phyloP scores from a whole-genome alignment of 2,888 invertebrate species.

The Drosophila dives region DNA sequence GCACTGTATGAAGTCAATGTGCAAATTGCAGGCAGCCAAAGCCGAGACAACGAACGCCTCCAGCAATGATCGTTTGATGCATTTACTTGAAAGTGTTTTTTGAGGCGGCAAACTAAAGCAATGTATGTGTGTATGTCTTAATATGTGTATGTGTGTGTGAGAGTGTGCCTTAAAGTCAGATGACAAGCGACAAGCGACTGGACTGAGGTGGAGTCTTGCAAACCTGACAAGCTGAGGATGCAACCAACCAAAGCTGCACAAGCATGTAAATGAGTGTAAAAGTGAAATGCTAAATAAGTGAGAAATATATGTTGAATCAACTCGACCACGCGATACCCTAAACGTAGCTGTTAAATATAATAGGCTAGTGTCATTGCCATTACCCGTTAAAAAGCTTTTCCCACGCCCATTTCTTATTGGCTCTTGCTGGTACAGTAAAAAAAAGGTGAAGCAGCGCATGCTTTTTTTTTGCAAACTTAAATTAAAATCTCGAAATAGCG shows the following conservation, averaged over 20 bases:
- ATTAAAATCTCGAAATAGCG: background rate
- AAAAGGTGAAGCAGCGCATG: background rate
- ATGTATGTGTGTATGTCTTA: conserved; percentile 9
- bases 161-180: conserved; percentile 50
- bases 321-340: background rate
- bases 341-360: background rate
- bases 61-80: conserved; percentile 72
- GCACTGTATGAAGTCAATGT: conserved; percentile 1
- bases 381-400: background rate
- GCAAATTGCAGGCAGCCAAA: conserved; percentile 22
- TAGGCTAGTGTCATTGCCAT: background rate
- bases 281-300: conserved; percentile 42
- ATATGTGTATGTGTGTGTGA: conserved; percentile 5
- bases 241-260: conserved; percentile 48
- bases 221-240: conserved; percentile 52
- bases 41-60: conserved; percentile 32
- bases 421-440: background rate
- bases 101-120: conserved; percentile 30
- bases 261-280: conserved; percentile 55
- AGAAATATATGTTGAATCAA: background rate
- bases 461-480: background rate
- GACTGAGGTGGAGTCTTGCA: conserved; percentile 1
- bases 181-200: conserved; percentile 52
- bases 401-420: background rate
- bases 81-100: conserved; percentile 69